Evolutionary conservation across 2,888 invertebrate species (phyloP), one percentile per base, ranked within the genome.

Genomic region (Saturnia pavonia): DNA sequence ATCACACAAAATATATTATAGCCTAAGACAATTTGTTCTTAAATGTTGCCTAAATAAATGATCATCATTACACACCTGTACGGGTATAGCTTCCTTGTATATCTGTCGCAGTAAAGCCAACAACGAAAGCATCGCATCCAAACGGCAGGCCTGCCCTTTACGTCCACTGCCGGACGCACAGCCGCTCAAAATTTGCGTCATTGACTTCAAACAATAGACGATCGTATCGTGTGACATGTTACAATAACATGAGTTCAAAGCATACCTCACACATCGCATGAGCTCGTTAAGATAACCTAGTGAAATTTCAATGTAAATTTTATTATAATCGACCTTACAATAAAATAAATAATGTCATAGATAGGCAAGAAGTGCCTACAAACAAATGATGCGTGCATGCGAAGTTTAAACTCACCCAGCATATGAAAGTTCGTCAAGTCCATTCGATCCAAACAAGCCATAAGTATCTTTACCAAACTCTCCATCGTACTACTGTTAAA

Each of bases 351-450:
- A 16, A 48, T 48, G 45, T 9, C 43, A 1, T 14, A 1, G 43
- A 48, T 19, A 19, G 48, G 16, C 16, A 48, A 6, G 19, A 19
- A 48, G 19, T 48, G 7, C 22, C 1, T 25, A 12, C 14, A 0
- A 60, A 60, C 14, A 60, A 60, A 60, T 60, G 14, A 27, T 60
- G 9, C 22, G 3, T 22, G 22, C 54, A 22, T 54, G 22, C 8
- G 45, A 45, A 27, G 48, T 2, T 72, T 57, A 22, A 72, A 74
- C 88, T 84, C 80, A 94, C 94, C 94, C 40, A 94, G 78, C 85
- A 89, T 88, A 79, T 93, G 92, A 85, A 94, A 94, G 79, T 94
- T 91, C 75, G 87, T 91, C 78, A 94, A 81, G 72, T 94, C 91
- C 1, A 92, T 78, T 75, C 82, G 88, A 22, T 90, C 87, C 78